A percentile compares a stretch with the other conserved stretches of the same genome.
These are phyloP conservation scores for Bolinopsis microptera DNA, from an alignment of 37 sponge, comb jelly and placozoan genomes.

Conservation along the genomic window DNA sequence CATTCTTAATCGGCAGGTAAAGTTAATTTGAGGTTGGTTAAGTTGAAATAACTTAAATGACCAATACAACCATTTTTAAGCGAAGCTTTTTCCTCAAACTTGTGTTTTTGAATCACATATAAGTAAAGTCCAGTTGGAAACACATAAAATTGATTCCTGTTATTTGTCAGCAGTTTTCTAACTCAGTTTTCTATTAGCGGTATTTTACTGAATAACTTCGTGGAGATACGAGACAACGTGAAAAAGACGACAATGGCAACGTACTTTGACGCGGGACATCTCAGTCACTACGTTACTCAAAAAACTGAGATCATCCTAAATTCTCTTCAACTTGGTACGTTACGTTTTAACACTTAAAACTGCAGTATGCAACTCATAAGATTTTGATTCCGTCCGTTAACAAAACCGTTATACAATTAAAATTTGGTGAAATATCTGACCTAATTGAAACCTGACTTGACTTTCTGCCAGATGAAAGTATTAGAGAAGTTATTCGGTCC, in stretches of 20 bases:
- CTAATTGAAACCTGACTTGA: too few species aligned
- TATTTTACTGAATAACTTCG: neutral
- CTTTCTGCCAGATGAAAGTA: neutral
- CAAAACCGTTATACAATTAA: too few species aligned
- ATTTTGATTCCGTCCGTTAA: neutral
- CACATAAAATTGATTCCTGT: too few species aligned
- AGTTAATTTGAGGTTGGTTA: too few species aligned
- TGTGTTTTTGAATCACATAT: neutral
- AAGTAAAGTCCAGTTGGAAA: too few species aligned
- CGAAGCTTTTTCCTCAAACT: too few species aligned
- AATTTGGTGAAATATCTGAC: too few species aligned
- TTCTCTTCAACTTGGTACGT: slow-evolving; percentile 22
- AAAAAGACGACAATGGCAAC: neutral
- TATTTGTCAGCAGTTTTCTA: too few species aligned
- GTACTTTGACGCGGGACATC: slow-evolving; percentile 29
- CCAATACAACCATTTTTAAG: too few species aligned
- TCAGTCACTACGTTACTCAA: slow-evolving; percentile 28
- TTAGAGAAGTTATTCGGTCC: neutral
- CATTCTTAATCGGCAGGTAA: slow-evolving; percentile 36
- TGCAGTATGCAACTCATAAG: neutral
- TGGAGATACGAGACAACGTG: slow-evolving; percentile 20
- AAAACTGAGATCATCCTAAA: slow-evolving; percentile 34
- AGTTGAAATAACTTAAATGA: too few species aligned
- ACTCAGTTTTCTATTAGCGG: slow-evolving; percentile 39
- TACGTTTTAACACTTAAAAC: neutral